phyloP scores from a whole-genome alignment of 2,888 invertebrate genomes.

The Alviniconcha strummeri region DNA sequence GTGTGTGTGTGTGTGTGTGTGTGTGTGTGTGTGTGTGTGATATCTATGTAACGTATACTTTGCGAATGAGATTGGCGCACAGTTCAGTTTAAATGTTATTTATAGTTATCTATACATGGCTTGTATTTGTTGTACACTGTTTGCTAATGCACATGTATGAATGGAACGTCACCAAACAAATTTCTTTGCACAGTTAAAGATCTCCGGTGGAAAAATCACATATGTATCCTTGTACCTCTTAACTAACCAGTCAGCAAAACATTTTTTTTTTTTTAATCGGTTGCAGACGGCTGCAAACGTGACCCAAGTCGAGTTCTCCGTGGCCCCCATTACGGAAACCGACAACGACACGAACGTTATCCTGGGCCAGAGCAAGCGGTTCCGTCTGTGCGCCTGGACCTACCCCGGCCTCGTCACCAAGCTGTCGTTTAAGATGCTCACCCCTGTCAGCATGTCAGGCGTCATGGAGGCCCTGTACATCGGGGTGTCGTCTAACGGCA shows the following conservation, averaged over 20 bases:
- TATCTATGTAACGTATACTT: no score
- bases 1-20: not conserved
- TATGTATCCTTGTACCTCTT: no score
- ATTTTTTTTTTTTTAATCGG: no score
- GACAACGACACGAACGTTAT: constrained; percentile 42
- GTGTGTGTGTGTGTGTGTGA: not conserved
- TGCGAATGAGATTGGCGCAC: no score
- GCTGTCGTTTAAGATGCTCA: constrained; percentile 45
- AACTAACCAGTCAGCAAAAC: no score
- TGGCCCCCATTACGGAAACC: constrained; percentile 47
- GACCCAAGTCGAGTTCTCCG: constrained; percentile 36
- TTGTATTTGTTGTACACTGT: no score
- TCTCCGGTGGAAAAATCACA: no score
- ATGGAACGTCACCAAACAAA: no score
- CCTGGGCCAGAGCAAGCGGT: constrained; percentile 49
- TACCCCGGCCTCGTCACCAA: constrained; percentile 44
- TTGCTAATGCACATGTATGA: no score
- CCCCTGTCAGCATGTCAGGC: constrained; percentile 43
- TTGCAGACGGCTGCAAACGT: constrained; percentile 39
- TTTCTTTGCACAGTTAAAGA: no score
- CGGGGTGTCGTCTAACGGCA: constrained; percentile 53
- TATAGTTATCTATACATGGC: no score
- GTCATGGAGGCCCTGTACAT: constrained; percentile 57
- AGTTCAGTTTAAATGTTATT: no score
- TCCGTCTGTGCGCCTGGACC: constrained; percentile 45